These are phyloP conservation scores for Augochlora pura DNA, from an alignment of 1,140 invertebrate species.

Conservation along the genomic window DNA sequence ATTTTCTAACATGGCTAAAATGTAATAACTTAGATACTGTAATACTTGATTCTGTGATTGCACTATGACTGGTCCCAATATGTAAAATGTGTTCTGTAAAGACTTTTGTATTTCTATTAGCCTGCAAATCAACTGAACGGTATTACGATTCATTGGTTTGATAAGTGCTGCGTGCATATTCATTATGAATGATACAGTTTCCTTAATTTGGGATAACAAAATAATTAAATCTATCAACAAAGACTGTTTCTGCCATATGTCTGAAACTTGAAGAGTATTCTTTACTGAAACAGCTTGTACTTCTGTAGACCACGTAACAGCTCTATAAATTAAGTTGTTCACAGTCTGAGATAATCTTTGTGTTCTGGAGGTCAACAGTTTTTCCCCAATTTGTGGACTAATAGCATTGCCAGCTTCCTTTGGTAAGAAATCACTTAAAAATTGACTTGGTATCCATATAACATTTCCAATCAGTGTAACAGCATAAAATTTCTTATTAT, in stretches of 20 bases:
- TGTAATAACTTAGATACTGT: conserved; percentile 82
- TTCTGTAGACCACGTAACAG: conserved; percentile 72
- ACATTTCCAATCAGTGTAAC: conserved; percentile 88
- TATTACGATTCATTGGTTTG: conserved; percentile 89
- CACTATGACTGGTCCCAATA: conserved; percentile 69
- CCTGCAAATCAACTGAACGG: conserved; percentile 88
- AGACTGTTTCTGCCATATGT: conserved; percentile 83
- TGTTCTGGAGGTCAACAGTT: conserved; percentile 61
- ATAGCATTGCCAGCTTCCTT: conserved; percentile 63
- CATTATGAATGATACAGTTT: conserved; percentile 85
- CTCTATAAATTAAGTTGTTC: conserved; percentile 64
- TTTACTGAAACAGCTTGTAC: conserved; percentile 65
- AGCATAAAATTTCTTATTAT: conserved; percentile 89
- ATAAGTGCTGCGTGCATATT: conserved; percentile 89
- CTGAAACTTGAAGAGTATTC: conserved; percentile 80
- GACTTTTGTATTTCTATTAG: conserved; percentile 91
- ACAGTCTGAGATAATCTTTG: conserved; percentile 66
- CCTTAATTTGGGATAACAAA: conserved; percentile 83
- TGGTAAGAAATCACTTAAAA: conserved; percentile 80
- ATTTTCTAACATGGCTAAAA: conserved; percentile 80
- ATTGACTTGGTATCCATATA: conserved; percentile 90
- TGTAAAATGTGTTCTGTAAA: conserved; percentile 84
- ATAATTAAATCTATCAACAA: conserved; percentile 85
- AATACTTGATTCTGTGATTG: conserved; percentile 81
- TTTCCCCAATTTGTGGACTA: conserved; percentile 70